Evolutionary conservation across 2,888 invertebrate genomes (phyloP), one percentile per base, ranked within the genome.

Genomic region (Caenorhabditis drosophilae): DNA sequence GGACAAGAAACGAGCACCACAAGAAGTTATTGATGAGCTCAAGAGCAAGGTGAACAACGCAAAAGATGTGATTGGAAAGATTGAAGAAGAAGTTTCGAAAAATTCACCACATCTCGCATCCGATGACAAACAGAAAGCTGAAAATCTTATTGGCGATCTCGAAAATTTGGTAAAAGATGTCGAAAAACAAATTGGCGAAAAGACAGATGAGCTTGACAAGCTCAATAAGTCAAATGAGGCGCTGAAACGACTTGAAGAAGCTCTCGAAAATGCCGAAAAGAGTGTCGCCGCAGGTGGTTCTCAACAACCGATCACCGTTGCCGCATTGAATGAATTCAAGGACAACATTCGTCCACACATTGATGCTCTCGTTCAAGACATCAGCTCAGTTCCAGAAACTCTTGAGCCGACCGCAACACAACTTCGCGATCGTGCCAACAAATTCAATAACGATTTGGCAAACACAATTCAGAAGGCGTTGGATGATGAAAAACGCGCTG

Each of bases 81-180:
- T 51, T 23, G 58, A 58, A 58, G 34, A 52, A 38, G 6, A n/a
- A n/a, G n/a, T n/a, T n/a, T n/a, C 42, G 12, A 12, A 38, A 35
- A 38, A 40, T 15, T 26, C 45, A 18, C 26, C 16, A 42, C 25
- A 40, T n/a, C 20, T 51, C 2, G 20, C 31, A 36, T 15, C 51
- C 9, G 36, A 44, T 18, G 51, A 34, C 27, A 35, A 52, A 38
- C 18, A 27, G 15, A 45, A 58, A 4, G 51, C 44, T n/a, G 51
- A 50, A 51, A 16, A 51, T 4, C 41, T 51, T 41, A 18, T 40
- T 31, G 7, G 23, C n/a, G n/a, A 16, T 15, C 27, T 75, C 42
- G 67, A 75, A 23, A 60, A 66, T 9, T 75, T 73, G 34, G 53
- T 66, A 26, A 70, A 77, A 25, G 69, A 77, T 38, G 48, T 57